Evolutionary conservation across 2,113 vertebrate genomes (phyloP).

Genomic region (Anser cygnoides): DNA sequence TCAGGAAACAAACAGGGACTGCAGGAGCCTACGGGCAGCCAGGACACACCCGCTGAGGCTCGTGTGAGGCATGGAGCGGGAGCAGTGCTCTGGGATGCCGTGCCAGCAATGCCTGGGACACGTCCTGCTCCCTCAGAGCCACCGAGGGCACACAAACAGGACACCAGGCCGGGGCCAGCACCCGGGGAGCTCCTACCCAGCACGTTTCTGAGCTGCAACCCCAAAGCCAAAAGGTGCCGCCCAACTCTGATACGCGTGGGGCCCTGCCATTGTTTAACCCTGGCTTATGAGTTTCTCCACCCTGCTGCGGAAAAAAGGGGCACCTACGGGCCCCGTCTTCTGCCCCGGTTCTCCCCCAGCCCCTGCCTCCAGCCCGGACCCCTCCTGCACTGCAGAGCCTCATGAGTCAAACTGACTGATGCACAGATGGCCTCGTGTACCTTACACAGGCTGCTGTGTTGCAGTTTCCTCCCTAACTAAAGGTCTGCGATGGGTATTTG

Average conservation of each 20-base stretch:
- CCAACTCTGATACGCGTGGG: not conserved
- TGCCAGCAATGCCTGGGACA: not conserved
- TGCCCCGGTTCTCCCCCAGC: not conserved
- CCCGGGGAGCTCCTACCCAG: not conserved
- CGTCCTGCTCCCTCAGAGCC: not conserved
- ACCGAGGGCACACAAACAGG: not conserved
- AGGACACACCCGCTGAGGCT: not conserved
- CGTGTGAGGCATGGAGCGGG: rapidly evolving
- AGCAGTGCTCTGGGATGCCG: not conserved
- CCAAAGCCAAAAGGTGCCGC: not conserved
- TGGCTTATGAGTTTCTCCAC: not conserved
- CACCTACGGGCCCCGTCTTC: not conserved
- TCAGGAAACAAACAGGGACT: not conserved
- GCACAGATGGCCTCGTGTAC: not conserved
- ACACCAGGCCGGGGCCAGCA: not conserved
- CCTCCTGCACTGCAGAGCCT: not conserved
- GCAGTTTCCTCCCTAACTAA: not conserved
- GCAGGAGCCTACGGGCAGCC: not conserved
- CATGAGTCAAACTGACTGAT: not conserved
- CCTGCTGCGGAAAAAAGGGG: not conserved
- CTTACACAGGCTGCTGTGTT: not conserved
- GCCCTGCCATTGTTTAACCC: not conserved
- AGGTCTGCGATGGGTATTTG: not conserved
- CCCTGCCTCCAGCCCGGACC: not conserved
- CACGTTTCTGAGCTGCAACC: not conserved